phyloP scores from a whole-genome alignment of 2,797 vertebrate species.

The Danio albolineatus region DNA sequence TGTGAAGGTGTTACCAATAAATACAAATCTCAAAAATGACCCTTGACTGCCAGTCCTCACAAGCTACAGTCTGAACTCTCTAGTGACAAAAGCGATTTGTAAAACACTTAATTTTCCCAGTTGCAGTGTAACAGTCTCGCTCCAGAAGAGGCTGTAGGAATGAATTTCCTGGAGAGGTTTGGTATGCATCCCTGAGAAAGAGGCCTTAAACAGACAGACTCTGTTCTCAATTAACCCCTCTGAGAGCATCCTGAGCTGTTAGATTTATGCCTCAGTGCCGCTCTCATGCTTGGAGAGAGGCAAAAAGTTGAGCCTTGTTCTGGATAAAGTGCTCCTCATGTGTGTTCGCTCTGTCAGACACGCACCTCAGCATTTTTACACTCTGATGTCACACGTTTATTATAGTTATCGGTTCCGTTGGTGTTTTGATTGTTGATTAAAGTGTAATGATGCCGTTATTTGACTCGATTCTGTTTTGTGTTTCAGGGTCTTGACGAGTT shows the following conservation, averaged over 20 bases:
- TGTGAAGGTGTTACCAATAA: no score
- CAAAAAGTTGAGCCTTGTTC: constrained; percentile 57
- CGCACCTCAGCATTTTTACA: constrained; percentile 70
- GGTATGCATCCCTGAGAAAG: constrained; percentile 69
- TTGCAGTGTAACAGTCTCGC: constrained; percentile 63
- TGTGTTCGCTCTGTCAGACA: constrained; percentile 61
- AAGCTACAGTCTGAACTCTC: not conserved
- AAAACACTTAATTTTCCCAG: constrained; percentile 22
- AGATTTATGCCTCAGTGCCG: constrained; percentile 65
- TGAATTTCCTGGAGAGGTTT: constrained; percentile 69
- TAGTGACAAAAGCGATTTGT: not conserved
- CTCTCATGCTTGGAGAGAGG: constrained; percentile 53
- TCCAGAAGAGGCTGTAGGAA: constrained; percentile 69
- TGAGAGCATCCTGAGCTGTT: constrained; percentile 62
- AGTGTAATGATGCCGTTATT: not conserved
- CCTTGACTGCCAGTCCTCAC: not conserved
- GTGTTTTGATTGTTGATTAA: constrained; percentile 9
- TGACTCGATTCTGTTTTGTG: constrained; percentile 30
- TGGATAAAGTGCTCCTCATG: constrained; percentile 63
- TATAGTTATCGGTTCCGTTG: no score
- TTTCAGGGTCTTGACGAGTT: constrained; percentile 73
- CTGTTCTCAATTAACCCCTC: constrained; percentile 76
- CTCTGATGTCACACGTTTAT: constrained; percentile 67
- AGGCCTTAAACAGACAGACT: constrained; percentile 60
- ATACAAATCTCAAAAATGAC: not conserved